Evolutionary conservation across 2,888 invertebrate genomes (phyloP).

Genomic region (Aspidapion aeneum): DNA sequence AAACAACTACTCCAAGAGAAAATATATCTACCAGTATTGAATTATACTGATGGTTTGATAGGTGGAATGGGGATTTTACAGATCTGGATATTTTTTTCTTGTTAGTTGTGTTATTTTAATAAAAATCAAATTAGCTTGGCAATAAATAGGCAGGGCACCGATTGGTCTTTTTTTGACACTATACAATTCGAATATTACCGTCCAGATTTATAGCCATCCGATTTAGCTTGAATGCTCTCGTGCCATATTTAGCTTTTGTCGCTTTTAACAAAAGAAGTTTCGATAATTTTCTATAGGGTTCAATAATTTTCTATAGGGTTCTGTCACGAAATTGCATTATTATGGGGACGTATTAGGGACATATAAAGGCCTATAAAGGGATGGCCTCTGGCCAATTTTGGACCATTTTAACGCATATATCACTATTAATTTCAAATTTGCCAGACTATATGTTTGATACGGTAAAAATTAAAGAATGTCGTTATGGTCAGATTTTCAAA

Average conservation of each 20-base stretch:
- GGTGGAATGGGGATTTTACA: no score
- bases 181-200: background rate
- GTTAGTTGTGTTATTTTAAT: no score
- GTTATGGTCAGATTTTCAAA: background rate
- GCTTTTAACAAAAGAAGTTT: background rate
- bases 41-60: no score
- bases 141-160: background rate
- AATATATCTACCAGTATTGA: no score
- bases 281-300: background rate
- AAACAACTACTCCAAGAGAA: no score
- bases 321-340: no score
- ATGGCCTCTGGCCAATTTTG: background rate
- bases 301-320: no score
- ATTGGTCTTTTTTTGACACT: background rate
- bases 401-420: background rate
- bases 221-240: background rate
- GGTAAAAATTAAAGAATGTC: no score
- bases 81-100: no score
- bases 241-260: background rate
- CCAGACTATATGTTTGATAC: background rate
- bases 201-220: background rate
- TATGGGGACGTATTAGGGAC: no score
- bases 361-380: background rate
- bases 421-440: background rate
- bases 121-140: background rate